Conservation (phyloP, 2,888 invertebrate species). For the Autographa gamma region DNA sequence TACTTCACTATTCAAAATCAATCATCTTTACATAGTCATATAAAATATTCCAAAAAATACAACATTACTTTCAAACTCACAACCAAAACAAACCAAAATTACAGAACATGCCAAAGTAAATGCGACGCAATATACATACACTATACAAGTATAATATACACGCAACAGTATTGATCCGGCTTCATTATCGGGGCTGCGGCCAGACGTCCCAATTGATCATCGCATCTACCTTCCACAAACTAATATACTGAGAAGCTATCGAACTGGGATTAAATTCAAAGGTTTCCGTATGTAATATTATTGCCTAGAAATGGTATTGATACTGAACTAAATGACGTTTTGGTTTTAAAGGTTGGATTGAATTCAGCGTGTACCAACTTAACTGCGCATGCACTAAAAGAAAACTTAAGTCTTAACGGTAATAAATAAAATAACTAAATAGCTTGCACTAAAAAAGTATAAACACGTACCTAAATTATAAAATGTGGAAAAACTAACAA, state of each 20-base stretch:
- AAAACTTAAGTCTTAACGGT: no score
- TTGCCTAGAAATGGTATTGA: not conserved
- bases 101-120: not conserved
- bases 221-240: constrained; percentile 4
- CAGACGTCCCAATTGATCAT: constrained; percentile 16
- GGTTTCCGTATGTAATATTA: not conserved
- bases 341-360: no score
- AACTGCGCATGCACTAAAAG: no score
- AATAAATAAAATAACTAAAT: no score
- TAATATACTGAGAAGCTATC: not conserved
- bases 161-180: not conserved
- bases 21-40: no score
- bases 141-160: not conserved
- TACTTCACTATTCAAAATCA: no score
- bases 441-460: no score
- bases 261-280: not conserved
- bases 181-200: constrained; percentile 9
- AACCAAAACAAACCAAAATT: not conserved
- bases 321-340: not conserved
- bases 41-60: no score
- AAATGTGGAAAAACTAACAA: no score
- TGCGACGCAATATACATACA: not conserved
- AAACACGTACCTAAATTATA: no score
- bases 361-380: no score
- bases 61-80: no score